phyloP scores from a whole-genome alignment of 2,888 invertebrate species.

The Slavum lentiscoides region DNA sequence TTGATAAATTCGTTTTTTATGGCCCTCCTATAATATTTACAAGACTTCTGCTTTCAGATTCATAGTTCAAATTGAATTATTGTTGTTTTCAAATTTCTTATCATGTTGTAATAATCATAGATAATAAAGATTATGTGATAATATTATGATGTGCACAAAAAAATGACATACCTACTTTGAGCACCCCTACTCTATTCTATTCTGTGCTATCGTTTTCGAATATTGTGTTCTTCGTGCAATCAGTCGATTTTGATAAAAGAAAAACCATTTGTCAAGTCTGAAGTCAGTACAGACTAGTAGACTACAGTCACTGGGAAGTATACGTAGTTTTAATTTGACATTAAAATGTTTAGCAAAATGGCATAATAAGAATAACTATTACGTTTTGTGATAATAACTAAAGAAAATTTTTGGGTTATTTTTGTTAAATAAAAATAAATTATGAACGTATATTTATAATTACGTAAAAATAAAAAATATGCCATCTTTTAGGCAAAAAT shows the following conservation, averaged over 20 bases:
- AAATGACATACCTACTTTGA: slow-evolving; percentile 16
- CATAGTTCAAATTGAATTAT: too few species aligned
- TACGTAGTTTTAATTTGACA: not conserved
- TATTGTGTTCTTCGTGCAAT: not conserved
- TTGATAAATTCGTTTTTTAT: too few species aligned
- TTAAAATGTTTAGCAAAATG: not conserved
- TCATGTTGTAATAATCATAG: too few species aligned
- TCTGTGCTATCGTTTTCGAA: not conserved
- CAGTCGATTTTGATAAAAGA: slow-evolving; percentile 18
- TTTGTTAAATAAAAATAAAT: not conserved
- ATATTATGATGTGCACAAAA: not conserved
- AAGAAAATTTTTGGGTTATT: not conserved
- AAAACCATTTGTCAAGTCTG: not conserved
- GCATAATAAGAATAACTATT: not conserved
- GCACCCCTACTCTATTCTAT: slow-evolving; percentile 13
- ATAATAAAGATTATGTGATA: too few species aligned
- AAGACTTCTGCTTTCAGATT: too few species aligned
- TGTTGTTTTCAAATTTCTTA: too few species aligned
- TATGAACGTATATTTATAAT: slow-evolving; percentile 2
- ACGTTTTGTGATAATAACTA: not conserved
- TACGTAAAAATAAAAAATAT: slow-evolving; percentile 59
- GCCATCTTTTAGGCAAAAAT: slow-evolving; percentile 73
- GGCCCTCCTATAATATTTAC: too few species aligned
- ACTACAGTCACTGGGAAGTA: not conserved
- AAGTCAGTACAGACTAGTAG: not conserved